Evolutionary conservation across 1,140 invertebrate genomes (phyloP).

Genomic region (Drosophila paulistorum): DNA sequence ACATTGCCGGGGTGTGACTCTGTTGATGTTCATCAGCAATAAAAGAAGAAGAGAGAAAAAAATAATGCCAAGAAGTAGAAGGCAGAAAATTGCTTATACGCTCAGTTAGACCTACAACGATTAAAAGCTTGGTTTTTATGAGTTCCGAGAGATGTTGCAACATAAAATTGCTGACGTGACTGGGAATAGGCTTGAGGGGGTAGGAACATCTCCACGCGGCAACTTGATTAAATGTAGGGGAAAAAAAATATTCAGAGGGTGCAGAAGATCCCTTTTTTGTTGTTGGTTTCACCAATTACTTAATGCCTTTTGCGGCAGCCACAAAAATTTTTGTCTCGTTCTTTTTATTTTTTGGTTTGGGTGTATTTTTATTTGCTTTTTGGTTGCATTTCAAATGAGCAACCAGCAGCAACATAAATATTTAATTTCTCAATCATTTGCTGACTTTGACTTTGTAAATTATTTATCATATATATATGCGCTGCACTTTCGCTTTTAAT

Average conservation of each 20-base stretch:
- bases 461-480: neutral
- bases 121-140: conserved; percentile 60
- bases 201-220: conserved; percentile 4
- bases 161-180: conserved; percentile 23
- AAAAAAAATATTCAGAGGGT: conserved; percentile 27
- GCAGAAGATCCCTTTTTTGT: conserved; percentile 33
- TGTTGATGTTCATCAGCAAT: conserved; percentile 57
- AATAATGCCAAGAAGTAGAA: conserved; percentile 3
- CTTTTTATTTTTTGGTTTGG: neutral
- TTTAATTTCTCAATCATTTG: conserved; percentile 56
- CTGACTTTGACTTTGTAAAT: conserved; percentile 14
- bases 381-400: conserved; percentile 73
- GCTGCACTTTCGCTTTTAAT: conserved; percentile 67
- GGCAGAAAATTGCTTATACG: conserved; percentile 59
- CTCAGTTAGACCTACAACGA: conserved; percentile 59
- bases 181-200: conserved; percentile 6
- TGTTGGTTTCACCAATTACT: conserved; percentile 56
- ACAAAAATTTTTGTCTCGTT: conserved; percentile 63
- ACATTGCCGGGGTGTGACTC: conserved; percentile 24
- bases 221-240: conserved; percentile 56
- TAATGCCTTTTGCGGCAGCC: conserved; percentile 58
- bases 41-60: conserved; percentile 24
- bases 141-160: conserved; percentile 20
- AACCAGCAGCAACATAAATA: conserved; percentile 49
- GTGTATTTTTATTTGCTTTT: conserved; percentile 1